Evolutionary conservation across 1,140 invertebrate genomes (phyloP), one percentile per base, ranked within the genome.

Genomic region (Drosophila sp.): DNA sequence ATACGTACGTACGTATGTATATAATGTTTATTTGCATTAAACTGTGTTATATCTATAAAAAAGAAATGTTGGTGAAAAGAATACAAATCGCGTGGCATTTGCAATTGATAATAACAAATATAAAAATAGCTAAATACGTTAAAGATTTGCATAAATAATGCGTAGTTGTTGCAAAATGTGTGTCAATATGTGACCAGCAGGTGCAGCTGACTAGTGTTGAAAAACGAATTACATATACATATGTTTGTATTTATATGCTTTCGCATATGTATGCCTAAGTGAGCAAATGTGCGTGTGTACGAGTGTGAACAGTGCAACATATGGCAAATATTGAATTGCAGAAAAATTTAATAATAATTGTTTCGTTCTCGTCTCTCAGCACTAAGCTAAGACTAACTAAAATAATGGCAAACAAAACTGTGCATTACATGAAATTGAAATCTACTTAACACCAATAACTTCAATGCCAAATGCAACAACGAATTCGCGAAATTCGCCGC

Each of bases 81-180:
- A 48, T 32, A 11, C 41, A 38, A 70, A 18, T 9, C 40, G 58
- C 14, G 11, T 34, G 40, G 13, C 8, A 27, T 45, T 70, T 18
- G 29, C 27, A 69, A 62, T 43, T 64, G 40, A 59, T 65, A 50
- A 58, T 4, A 21, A 21, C 21, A 21, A 21, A 21, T 4, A 75
- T 40, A 72, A 74, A 57, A 70, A 63, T 74, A 57, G 65, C 58
- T 41, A 64, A 58, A 67, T 53, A 41, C 56, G 53, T 45, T 69
- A 27, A 41, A 13, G 40, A 62, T 75, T 70, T 77, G 63, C 70
- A 76, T 73, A 65, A 75, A 77, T 77, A 66, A 65, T 78, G 53
- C 78, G 78, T 80, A 82, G 70, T 73, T 71, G 62, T 67, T 75
- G 48, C 59, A 29, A 70, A 82, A 87, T 87, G 82, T 84, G 81